These are phyloP conservation scores for Folsomia candida DNA, from an alignment of 2,888 invertebrate genomes.

Conservation along the genomic window DNA sequence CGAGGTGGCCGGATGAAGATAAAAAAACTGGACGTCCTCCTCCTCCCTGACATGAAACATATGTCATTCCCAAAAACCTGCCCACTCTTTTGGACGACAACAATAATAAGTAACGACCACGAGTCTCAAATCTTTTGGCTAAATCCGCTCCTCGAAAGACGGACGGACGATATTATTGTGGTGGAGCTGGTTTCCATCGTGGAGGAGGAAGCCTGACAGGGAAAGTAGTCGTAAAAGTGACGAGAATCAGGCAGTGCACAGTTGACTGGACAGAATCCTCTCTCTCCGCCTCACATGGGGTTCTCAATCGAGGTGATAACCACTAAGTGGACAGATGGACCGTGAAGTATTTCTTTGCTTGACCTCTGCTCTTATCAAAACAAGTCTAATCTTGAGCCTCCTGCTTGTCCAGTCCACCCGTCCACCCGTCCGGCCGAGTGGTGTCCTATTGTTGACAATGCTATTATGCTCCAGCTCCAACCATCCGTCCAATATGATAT, in stretches of 20 bases:
- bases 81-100: background rate
- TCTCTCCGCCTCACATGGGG: background rate
- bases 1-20: too few relatives aligned
- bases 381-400: slow-evolving; percentile 4
- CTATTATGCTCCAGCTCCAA: too few relatives aligned
- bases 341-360: background rate
- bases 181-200: too few relatives aligned
- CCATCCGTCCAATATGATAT: too few relatives aligned
- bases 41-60: background rate
- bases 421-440: too few relatives aligned
- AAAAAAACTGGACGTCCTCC: background rate
- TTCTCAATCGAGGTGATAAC: background rate
- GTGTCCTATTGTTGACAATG: background rate
- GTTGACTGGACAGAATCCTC: too few relatives aligned
- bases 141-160: too few relatives aligned
- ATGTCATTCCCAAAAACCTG: background rate
- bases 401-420: background rate
- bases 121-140: too few relatives aligned
- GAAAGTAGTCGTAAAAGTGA: too few relatives aligned
- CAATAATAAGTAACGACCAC: background rate
- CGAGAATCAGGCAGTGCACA: too few relatives aligned
- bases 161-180: too few relatives aligned
- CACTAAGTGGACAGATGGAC: background rate
- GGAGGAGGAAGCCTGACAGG: too few relatives aligned
- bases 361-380: slow-evolving; percentile 15